Conservation (phyloP, 2,888 invertebrate species). For the Drosophila nr. medialis region DNA sequence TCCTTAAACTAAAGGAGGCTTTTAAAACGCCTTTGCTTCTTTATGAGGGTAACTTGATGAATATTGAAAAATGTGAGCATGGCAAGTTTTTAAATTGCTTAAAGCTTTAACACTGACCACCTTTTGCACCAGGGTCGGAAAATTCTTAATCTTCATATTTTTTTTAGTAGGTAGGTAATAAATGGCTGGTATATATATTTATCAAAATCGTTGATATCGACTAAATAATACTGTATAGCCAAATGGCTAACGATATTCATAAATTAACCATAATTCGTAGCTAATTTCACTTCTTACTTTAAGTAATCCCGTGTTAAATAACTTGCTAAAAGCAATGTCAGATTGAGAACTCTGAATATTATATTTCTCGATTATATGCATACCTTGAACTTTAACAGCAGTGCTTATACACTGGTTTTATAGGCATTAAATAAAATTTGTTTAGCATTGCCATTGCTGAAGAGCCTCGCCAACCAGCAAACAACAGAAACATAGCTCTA, state of each 20-base stretch:
- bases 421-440: conserved; percentile 7
- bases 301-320: background rate
- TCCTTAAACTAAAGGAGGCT: conserved; percentile 18
- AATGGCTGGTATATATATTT: background rate
- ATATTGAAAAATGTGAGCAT: conserved; percentile 17
- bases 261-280: background rate
- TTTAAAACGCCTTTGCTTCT: conserved; percentile 57
- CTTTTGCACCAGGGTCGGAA: conserved; percentile 23
- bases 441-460: conserved; percentile 17
- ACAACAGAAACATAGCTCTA: conserved; percentile 25
- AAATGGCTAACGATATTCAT: too few species aligned
- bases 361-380: background rate
- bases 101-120: conserved; percentile 27
- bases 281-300: background rate
- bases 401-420: conserved; percentile 5
- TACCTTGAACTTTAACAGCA: background rate
- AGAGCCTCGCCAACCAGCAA: conserved; percentile 6
- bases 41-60: conserved; percentile 46
- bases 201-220: background rate
- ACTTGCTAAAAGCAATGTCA: background rate
- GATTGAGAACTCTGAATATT: background rate
- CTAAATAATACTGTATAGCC: background rate
- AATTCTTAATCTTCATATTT: conserved; percentile 35
- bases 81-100: conserved; percentile 26
- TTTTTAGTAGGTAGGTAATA: background rate